These are phyloP conservation scores for Hiodon tergisus DNA, from an alignment of 2,113 vertebrate genomes.

Conservation along the genomic window DNA sequence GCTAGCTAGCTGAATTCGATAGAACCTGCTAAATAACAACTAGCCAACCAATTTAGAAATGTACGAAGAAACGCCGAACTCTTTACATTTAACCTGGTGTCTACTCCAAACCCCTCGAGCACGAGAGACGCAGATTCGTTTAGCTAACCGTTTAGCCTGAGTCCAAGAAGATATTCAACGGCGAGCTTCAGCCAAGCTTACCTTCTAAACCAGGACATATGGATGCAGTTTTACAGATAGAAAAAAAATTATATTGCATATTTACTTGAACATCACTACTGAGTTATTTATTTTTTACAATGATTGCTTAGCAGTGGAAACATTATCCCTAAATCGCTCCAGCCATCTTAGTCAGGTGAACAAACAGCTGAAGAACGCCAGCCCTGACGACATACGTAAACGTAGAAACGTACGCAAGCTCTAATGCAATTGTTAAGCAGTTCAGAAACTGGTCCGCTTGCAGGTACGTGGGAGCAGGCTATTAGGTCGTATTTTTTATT, in stretches of 20 bases:
- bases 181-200: not conserved
- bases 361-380: slow-evolving; percentile 19
- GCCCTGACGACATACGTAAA: slow-evolving; percentile 23
- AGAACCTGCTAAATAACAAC: not conserved
- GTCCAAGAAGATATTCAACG: not conserved
- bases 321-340: not conserved
- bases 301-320: not conserved
- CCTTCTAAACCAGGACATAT: slow-evolving; percentile 15
- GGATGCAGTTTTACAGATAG: not conserved
- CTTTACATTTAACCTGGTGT: too few relatives aligned
- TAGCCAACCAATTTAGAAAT: not conserved
- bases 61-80: too few relatives aligned
- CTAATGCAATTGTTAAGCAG: not conserved
- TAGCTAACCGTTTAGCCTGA: not conserved
- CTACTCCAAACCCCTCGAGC: too few relatives aligned
- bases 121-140: not conserved
- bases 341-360: slow-evolving; percentile 31
- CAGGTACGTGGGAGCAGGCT: not conserved
- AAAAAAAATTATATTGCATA: not conserved
- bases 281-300: slow-evolving; percentile 5
- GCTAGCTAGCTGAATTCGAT: not conserved
- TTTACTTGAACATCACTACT: not conserved
- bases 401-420: not conserved
- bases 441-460: not conserved
- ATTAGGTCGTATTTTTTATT: too few relatives aligned